Conservation (phyloP, 2,113 vertebrate species). For the Hydrolagus affinis region DNA sequence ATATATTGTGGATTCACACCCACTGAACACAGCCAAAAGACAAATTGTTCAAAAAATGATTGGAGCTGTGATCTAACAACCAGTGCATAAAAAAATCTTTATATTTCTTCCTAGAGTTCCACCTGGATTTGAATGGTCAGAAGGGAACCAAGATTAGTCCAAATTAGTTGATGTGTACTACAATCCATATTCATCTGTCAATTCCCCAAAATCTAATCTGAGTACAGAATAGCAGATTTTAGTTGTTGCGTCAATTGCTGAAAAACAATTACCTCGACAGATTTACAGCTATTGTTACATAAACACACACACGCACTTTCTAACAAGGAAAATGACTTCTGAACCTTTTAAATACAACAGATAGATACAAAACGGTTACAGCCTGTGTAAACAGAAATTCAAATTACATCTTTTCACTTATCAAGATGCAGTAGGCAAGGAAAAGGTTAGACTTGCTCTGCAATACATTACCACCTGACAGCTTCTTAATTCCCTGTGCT, state of each 20-base stretch:
- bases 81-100: neutral
- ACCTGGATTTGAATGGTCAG: neutral
- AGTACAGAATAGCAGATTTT: too few species aligned
- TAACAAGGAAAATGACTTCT: neutral
- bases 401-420: constrained; percentile 9
- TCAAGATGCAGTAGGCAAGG: neutral
- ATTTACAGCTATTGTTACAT: neutral
- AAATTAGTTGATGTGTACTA: neutral
- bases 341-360: neutral
- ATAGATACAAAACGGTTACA: neutral
- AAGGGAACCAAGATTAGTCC: neutral
- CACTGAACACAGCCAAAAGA: neutral
- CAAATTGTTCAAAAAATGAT: neutral
- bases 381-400: neutral
- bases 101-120: neutral
- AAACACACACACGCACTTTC: too few species aligned
- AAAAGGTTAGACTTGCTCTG: neutral
- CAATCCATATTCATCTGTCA: neutral
- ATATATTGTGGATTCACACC: neutral
- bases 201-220: neutral
- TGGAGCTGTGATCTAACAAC: neutral
- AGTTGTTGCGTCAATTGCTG: neutral
- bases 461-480: neutral
- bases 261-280: neutral
- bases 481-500: neutral